These are phyloP conservation scores for Diogma glabrata DNA, from an alignment of 2,888 invertebrate genomes.

Conservation along the genomic window DNA sequence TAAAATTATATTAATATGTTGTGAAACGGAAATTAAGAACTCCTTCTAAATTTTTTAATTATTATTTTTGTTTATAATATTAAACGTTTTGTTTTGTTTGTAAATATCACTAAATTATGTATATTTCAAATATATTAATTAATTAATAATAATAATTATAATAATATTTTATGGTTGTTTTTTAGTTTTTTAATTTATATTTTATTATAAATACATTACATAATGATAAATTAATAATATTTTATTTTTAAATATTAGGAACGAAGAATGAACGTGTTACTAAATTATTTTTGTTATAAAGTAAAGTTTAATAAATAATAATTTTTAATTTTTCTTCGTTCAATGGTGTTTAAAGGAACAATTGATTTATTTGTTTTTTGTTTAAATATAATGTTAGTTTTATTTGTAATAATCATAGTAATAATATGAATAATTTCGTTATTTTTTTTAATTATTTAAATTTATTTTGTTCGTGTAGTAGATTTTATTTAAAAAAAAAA, in stretches of 20 bases:
- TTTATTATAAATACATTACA: background rate
- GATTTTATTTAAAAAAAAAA: too few relatives aligned
- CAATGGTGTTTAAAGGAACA: conserved; percentile 7
- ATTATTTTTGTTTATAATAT: too few relatives aligned
- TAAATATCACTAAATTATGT: conserved; percentile 9
- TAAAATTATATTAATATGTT: too few relatives aligned
- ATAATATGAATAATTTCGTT: background rate
- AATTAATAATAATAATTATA: conserved; percentile 5
- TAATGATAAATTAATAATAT: conserved; percentile 2
- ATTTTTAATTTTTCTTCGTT: conserved; percentile 4
- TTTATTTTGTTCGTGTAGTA: too few relatives aligned
- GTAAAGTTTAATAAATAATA: background rate
- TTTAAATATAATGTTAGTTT: background rate
- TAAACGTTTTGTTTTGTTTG: too few relatives aligned
- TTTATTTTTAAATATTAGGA: conserved; percentile 1
- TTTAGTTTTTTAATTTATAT: background rate
- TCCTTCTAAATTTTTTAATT: too few relatives aligned
- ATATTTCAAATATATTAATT: conserved; percentile 7
- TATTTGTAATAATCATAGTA: conserved; percentile 3
- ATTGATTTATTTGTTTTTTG: background rate
- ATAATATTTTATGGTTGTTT: conserved; percentile 7
- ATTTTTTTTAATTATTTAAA: background rate
- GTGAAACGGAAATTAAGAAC: too few relatives aligned
- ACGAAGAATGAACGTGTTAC: too few relatives aligned
- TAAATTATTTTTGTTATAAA: background rate